These are phyloP conservation scores for Drosophila leonis DNA, from an alignment of 2,888 invertebrate genomes.

Conservation along the genomic window DNA sequence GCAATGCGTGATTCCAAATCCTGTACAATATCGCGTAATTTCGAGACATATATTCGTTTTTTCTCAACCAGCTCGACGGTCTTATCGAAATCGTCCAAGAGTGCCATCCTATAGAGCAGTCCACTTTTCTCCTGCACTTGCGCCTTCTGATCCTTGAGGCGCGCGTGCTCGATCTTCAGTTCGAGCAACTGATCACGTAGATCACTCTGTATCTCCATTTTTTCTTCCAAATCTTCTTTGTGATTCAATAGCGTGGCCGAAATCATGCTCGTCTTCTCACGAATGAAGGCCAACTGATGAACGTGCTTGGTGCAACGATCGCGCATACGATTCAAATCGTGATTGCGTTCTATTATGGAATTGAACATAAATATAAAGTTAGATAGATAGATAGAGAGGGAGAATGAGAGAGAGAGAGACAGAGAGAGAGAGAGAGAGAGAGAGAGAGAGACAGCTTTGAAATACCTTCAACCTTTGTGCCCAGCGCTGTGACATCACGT, in stretches of 20 bases:
- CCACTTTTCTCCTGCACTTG: conserved; percentile 22
- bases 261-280: conserved; percentile 44
- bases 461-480: conserved; percentile 45
- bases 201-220: rapidly evolving
- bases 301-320: conserved; percentile 46
- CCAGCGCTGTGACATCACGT: conserved; percentile 28
- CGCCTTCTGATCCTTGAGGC: conserved; percentile 11
- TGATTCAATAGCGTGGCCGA: neutral
- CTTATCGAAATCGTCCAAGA: conserved; percentile 41
- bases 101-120: conserved; percentile 38
- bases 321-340: conserved; percentile 35
- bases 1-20: conserved; percentile 35
- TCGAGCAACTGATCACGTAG: conserved; percentile 27
- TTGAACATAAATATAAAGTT: neutral
- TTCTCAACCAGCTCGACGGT: conserved; percentile 5
- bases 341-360: conserved; percentile 24
- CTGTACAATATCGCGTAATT: neutral
- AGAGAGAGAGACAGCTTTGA: too few species aligned
- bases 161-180: conserved; percentile 25
- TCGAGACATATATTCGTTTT: neutral
- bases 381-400: neutral
- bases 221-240: rapidly evolving
- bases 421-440: neutral
- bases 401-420: too few species aligned
- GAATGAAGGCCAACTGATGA: conserved; percentile 48